Evolutionary conservation across 2,113 vertebrate genomes (phyloP).

Genomic region (Tyto alba): DNA sequence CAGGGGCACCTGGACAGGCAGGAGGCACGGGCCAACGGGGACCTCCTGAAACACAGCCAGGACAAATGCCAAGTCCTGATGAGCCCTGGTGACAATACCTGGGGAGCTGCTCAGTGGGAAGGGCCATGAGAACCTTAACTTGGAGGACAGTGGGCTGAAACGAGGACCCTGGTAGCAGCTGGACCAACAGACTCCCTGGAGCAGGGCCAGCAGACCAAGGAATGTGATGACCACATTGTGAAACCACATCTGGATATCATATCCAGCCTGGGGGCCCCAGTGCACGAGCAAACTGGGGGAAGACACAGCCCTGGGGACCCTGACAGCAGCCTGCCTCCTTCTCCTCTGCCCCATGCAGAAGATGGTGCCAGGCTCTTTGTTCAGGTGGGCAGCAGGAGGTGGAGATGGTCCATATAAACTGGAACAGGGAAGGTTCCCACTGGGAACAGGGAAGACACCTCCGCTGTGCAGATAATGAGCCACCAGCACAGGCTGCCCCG

Average conservation of each 20-base stretch:
- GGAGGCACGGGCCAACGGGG: rapidly evolving
- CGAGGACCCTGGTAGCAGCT: neutral
- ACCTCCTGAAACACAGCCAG: neutral
- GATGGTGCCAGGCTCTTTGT: neutral
- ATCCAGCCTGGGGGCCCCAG: neutral
- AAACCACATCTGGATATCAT: neutral
- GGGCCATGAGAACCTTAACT: neutral
- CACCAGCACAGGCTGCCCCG: neutral
- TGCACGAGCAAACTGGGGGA: rapidly evolving
- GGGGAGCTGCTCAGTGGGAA: neutral
- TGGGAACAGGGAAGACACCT: neutral
- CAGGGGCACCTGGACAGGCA: neutral
- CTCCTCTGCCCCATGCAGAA: neutral
- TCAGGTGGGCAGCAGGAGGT: neutral
- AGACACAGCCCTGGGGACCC: neutral
- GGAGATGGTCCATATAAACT: neutral
- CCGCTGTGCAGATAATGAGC: neutral
- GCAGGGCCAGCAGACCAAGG: neutral
- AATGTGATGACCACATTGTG: neutral
- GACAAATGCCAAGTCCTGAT: neutral
- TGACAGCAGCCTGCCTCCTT: neutral
- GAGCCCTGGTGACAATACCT: neutral
- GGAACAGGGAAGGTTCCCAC: neutral
- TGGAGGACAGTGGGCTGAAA: neutral
- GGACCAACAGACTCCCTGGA: neutral